Conservation (phyloP, 2,113 vertebrate genomes). For the Passer domesticus region DNA sequence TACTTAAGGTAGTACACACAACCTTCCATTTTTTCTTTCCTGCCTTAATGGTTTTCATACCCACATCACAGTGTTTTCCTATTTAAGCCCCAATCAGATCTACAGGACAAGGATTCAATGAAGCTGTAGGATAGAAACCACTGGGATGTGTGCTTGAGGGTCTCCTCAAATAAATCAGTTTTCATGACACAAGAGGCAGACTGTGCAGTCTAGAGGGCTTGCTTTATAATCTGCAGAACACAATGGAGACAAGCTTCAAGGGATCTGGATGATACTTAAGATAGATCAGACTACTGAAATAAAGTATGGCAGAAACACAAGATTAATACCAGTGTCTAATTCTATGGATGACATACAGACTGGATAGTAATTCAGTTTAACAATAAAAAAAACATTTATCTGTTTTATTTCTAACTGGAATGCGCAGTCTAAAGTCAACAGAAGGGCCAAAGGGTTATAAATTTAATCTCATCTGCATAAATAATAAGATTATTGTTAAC, state of each 20-base stretch:
- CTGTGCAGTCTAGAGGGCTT: background rate
- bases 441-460: background rate
- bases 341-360: background rate
- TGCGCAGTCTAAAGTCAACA: background rate
- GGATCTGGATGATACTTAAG: background rate
- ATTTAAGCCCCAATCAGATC: background rate
- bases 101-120: background rate
- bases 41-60: background rate
- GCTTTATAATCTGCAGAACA: background rate
- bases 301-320: background rate
- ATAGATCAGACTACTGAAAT: background rate
- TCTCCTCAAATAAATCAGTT: background rate
- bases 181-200: background rate
- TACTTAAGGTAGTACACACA: background rate
- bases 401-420: background rate
- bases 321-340: background rate
- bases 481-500: background rate
- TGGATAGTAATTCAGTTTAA: background rate
- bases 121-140: background rate
- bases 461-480: background rate
- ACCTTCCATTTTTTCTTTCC: background rate
- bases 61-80: rapidly evolving
- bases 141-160: background rate
- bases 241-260: background rate
- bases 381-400: background rate